Conservation (phyloP, 2,888 invertebrate genomes). For the Leptopilina drosophilae region DNA sequence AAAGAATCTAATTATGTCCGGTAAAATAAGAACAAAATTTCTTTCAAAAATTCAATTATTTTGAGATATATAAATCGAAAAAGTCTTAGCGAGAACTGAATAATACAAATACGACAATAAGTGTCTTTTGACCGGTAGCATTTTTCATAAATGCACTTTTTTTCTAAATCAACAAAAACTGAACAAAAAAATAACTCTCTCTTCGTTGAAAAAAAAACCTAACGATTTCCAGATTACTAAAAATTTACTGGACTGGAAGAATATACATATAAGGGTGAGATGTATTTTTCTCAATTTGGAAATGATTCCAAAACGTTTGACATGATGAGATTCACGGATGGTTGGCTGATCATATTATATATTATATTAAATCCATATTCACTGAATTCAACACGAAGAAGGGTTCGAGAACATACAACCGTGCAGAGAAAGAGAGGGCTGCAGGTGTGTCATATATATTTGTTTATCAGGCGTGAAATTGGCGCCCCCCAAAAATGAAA, state of each 20-base stretch:
- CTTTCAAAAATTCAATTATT: too few species aligned
- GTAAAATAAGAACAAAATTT: too few species aligned
- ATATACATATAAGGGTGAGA: not conserved
- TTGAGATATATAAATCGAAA: too few species aligned
- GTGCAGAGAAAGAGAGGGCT: conserved; percentile 40
- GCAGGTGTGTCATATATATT: conserved; percentile 61
- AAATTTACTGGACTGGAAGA: not conserved
- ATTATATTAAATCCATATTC: conserved; percentile 21
- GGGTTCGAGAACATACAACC: conserved; percentile 7
- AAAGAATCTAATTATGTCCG: too few species aligned
- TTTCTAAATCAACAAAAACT: too few species aligned
- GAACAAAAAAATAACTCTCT: too few species aligned
- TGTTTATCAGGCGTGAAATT: conserved; percentile 63
- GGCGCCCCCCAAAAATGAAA: conserved; percentile 56
- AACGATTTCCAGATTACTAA: conserved; percentile 4
- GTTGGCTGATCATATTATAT: not conserved
- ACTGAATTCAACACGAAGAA: conserved; percentile 29
- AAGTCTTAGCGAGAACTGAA: too few species aligned
- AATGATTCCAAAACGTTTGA: conserved; percentile 30
- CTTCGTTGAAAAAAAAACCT: not conserved
- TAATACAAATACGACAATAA: too few species aligned
- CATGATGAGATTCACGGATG: conserved; percentile 29
- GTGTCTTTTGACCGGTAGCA: too few species aligned
- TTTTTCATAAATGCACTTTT: too few species aligned
- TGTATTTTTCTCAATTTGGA: conserved; percentile 19